Percentiles rank a stretch among this genome's conserved stretches.
Evolutionary conservation across 2,797 vertebrate species (phyloP).

Genomic region (Tympanoctomys barrerae): DNA sequence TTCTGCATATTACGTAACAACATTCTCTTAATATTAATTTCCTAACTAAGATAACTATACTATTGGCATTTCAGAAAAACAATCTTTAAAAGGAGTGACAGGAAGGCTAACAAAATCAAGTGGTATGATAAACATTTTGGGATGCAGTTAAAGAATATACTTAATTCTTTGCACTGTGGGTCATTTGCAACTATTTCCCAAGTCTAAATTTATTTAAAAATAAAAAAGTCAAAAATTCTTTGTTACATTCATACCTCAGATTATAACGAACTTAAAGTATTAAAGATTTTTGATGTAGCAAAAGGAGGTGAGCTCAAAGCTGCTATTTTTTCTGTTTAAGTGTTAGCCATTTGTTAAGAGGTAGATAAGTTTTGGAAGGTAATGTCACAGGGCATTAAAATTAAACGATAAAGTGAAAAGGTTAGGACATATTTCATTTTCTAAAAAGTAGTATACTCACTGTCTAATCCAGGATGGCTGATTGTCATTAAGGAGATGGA

Average conservation of each 20-base stretch:
- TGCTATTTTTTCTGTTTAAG: background rate
- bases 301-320: background rate
- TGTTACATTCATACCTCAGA: background rate
- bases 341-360: background rate
- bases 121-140: background rate
- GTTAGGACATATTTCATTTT: conserved; percentile 85
- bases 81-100: background rate
- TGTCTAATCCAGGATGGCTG: conserved; percentile 94
- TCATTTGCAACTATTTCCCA: conserved; percentile 26
- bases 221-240: background rate
- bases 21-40: background rate
- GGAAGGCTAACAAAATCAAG: background rate
- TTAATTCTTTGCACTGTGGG: background rate
- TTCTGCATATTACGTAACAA: background rate
- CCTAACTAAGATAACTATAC: background rate
- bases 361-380: background rate
- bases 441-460: conserved; percentile 89
- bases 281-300: background rate
- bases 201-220: conserved; percentile 56
- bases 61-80: background rate
- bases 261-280: background rate
- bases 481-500: conserved; percentile 96
- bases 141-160: background rate
- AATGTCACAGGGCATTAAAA: background rate
- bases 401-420: conserved; percentile 37